Evolutionary conservation across 2,888 invertebrate species (phyloP).

Genomic region (Drosophila nr. perissopoda): DNA sequence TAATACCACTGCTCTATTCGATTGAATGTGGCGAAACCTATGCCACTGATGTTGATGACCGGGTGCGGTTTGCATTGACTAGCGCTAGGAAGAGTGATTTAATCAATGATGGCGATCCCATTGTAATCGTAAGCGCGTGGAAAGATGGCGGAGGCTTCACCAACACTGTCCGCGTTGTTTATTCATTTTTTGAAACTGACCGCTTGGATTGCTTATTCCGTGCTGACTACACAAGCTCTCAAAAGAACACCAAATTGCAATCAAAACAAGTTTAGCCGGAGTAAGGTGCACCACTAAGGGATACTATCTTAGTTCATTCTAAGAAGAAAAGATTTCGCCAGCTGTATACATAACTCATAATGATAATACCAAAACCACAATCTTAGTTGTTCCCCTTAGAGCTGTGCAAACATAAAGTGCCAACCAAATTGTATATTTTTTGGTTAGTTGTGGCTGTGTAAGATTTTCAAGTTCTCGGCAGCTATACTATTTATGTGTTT

Average conservation of each 20-base stretch:
- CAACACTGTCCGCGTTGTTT: slow-evolving; percentile 96
- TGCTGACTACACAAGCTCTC: slow-evolving; percentile 38
- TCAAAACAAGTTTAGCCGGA: slow-evolving; percentile 3
- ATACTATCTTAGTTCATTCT: neutral
- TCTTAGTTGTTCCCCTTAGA: neutral
- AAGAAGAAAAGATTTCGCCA: neutral
- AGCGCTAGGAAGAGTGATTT: slow-evolving; percentile 93
- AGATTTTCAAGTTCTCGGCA: neutral
- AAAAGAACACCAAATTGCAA: slow-evolving; percentile 41
- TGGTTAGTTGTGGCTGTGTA: neutral
- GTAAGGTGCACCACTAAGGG: neutral
- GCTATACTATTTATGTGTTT: neutral
- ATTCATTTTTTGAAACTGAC: slow-evolving; percentile 85
- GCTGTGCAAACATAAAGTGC: neutral
- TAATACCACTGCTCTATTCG: slow-evolving; percentile 93
- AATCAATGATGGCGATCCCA: slow-evolving; percentile 92
- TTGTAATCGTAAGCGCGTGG: slow-evolving; percentile 98
- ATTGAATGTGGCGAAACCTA: slow-evolving; percentile 91
- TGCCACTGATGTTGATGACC: slow-evolving; percentile 94
- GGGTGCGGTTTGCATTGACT: slow-evolving; percentile 91
- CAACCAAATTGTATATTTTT: neutral
- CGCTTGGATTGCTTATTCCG: slow-evolving; percentile 62
- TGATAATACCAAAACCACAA: neutral
- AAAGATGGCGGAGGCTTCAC: slow-evolving; percentile 96
- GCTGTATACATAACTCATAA: neutral